Evolutionary conservation across 2,888 invertebrate genomes (phyloP), one percentile per base, ranked within the genome.

Genomic region (Adineta ricciae): DNA sequence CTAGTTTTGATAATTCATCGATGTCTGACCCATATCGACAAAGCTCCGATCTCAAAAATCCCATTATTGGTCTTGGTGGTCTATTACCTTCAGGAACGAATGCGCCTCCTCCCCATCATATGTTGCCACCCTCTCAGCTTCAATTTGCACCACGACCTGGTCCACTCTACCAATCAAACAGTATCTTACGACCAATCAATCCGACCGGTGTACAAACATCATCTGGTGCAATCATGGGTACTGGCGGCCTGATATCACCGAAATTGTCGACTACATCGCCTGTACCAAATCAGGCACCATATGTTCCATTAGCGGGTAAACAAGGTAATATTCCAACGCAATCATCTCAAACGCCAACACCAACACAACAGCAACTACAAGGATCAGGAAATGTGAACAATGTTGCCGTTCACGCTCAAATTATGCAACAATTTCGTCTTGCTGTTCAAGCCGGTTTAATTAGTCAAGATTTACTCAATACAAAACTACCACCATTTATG

Each of bases 401-500:
- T n/a, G 41, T 36, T 41, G 78, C 78, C 14, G 78, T 78, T 16
- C 85, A 85, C 32, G 73, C 27, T 52, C 85, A 85, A 78, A 32
- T 85, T 14, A 52, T 84, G 73, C 83, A 85, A 54, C 78, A 73
- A 5, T 85, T 73, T 38, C 83, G 78, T 41, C 49, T 85, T 27
- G 85, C 85, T 46, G 85, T 85, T 9, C 84, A 83, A 54, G 38
- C 78, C 5, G 82, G 82, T 56, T 49, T 84, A 32, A 85, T 85
- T 27, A 84, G 84, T 82, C 78, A 52, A 27, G 85, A 85, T 52
- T 82, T 85, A 32, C 78, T 85, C 50, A 84, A 78, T 56, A 85
- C 56, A 21, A 85, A 84, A 54, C 41, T 85, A 41, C 85, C 85
- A 52, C 78, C 73, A 19, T 83, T 73, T 32, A 83, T 85, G 38